Evolutionary conservation across 2,888 invertebrate genomes (phyloP).

Genomic region (Smittia sp.): DNA sequence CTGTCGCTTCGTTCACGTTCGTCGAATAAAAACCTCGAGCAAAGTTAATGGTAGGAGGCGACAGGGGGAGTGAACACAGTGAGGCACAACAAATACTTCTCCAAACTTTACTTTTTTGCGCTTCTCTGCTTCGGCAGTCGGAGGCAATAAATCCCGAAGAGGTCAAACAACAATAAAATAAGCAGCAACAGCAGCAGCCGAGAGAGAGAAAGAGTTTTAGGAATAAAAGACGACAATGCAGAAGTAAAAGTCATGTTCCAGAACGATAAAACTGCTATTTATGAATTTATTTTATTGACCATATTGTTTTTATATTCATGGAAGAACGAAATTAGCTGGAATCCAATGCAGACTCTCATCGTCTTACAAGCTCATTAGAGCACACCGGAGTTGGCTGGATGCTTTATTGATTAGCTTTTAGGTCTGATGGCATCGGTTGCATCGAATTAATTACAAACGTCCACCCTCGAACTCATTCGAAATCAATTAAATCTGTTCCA

Average conservation of each 20-base stretch:
- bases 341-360: not conserved
- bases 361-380: slow-evolving; percentile 9
- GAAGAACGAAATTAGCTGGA: not conserved
- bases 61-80: not conserved
- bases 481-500: not conserved
- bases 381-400: not conserved
- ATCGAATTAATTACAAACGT: not conserved
- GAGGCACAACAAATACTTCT: slow-evolving; percentile 9
- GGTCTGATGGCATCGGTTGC: not conserved
- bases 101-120: not conserved
- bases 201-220: slow-evolving; percentile 16
- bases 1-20: not conserved
- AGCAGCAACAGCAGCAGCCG: slow-evolving; percentile 10
- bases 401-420: slow-evolving; percentile 5
- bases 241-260: slow-evolving; percentile 31
- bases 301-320: slow-evolving; percentile 30
- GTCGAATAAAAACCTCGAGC: not conserved
- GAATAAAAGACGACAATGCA: slow-evolving; percentile 31
- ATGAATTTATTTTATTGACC: slow-evolving; percentile 40
- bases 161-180: slow-evolving; percentile 39
- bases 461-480: too few relatives aligned
- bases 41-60: not conserved
- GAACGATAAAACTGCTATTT: slow-evolving; percentile 40
- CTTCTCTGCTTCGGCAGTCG: slow-evolving; percentile 23
- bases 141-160: slow-evolving; percentile 33